These are phyloP conservation scores for Drosophila repleta DNA, from an alignment of 1,140 invertebrate genomes.

Conservation along the genomic window DNA sequence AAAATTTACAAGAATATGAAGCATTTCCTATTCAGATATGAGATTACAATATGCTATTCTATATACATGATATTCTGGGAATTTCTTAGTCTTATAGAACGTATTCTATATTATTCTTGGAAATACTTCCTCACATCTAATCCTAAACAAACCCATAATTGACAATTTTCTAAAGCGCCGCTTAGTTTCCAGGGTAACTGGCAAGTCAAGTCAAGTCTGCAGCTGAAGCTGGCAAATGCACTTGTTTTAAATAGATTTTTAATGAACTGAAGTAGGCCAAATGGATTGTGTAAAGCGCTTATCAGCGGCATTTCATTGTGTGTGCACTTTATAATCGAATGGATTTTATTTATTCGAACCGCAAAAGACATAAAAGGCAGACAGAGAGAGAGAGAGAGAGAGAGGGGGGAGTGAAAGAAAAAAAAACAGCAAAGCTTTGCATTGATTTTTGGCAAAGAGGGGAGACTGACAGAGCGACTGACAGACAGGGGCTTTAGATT, in stretches of 20 bases:
- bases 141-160: too few relatives aligned
- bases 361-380: conserved; percentile 38
- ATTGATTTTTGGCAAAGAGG: conserved; percentile 70
- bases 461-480: conserved; percentile 26
- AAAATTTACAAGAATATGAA: too few relatives aligned
- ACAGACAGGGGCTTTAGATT: conserved; percentile 63
- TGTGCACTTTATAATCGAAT: conserved; percentile 77
- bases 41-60: too few relatives aligned
- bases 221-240: conserved; percentile 16
- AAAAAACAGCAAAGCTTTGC: conserved; percentile 49
- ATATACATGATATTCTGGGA: too few relatives aligned
- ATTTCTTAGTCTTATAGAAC: too few relatives aligned
- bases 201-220: not conserved
- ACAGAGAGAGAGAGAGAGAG: not conserved
- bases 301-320: conserved; percentile 74
- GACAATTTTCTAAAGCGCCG: not conserved
- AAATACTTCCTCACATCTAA: too few relatives aligned
- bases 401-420: conserved; percentile 8
- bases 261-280: conserved; percentile 80
- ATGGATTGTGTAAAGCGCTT: conserved; percentile 66
- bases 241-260: conserved; percentile 75
- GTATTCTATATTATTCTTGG: too few relatives aligned
- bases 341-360: conserved; percentile 73
- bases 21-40: too few relatives aligned
- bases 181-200: not conserved